Percentiles rank a stretch among this genome's conserved stretches.
Evolutionary conservation across 2,797 vertebrate genomes (phyloP).

Genomic region (Platyrinchus mystaceus): DNA sequence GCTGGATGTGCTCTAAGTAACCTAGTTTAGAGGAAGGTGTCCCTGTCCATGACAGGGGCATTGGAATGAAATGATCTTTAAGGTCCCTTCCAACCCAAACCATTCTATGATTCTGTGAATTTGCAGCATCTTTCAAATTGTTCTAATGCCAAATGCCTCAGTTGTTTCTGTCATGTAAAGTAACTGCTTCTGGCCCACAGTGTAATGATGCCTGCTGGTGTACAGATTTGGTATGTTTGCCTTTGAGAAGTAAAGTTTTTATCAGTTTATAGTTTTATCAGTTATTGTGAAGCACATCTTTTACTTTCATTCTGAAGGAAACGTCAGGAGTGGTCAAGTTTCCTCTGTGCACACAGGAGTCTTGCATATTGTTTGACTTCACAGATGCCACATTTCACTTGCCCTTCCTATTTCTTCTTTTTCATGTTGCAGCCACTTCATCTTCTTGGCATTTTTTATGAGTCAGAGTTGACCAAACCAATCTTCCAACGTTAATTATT

Average conservation of each 20-base stretch:
- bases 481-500: slow-evolving; percentile 57
- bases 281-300: background rate
- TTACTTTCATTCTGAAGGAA: background rate
- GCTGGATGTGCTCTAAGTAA: background rate
- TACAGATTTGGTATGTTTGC: background rate
- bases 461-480: slow-evolving; percentile 60
- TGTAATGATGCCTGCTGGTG: background rate
- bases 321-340: background rate
- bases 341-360: background rate
- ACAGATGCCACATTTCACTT: background rate
- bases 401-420: background rate
- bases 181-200: background rate
- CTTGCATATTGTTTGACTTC: background rate
- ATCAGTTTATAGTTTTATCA: background rate
- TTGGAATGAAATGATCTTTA: background rate
- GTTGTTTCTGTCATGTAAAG: background rate
- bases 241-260: background rate
- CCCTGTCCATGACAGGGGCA: fast-evolving
- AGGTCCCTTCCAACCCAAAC: background rate
- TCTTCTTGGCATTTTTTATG: slow-evolving; percentile 48
- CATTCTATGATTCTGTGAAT: background rate
- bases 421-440: background rate
- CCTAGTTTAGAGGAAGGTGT: background rate
- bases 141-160: background rate
- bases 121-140: background rate